Evolutionary conservation across 2,888 invertebrate genomes (phyloP), one percentile per base, ranked within the genome.

Genomic region (Pristionchus fissidentatus): DNA sequence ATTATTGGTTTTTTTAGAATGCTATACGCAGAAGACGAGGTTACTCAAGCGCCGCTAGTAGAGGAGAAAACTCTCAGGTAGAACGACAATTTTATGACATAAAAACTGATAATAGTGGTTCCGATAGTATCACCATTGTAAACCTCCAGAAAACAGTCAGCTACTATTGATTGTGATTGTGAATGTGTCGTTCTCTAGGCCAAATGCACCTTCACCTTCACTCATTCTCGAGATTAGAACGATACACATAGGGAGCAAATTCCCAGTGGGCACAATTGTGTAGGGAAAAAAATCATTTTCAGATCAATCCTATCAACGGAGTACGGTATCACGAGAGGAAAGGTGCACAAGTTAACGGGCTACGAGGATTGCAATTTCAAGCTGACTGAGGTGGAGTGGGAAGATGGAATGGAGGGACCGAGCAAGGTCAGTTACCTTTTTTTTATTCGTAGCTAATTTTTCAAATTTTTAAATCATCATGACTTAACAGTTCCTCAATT

Each of bases 291-390:
- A 62, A 10, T 26, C 29, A 13, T 29, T 62, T 22, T 32, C 49
- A 75, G 75, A 41, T 32, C 41, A 3, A 70, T 70, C 41, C 41
- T 70, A 3, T 22, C 41, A 0, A 26, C 22, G 0, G 75, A 77
- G 49, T 77, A 77, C 75, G 75, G 75, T 22, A 46, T 77, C 75
- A 46, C 57, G n/a, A 57, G 29, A 10, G 79, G 79, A 10, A 57
- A 38, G 3, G 38, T 79, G 8, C 52, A 52, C 13, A 29, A 15
- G 32, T 35, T 82, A n/a, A 82, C 82, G 0, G 82, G 82, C 22
- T 82, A 82, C 26, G 82, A 82, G 55, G 82, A 82, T 41, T 41
- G 55, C 22, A 82, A 82, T 52, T 66, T 82, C 82, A 22, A 41
- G 15, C n/a, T 82, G 70, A 52, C n/a, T 22, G 82, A 82, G 1